These are phyloP conservation scores for Paragorgia papillata DNA, from an alignment of 92 coral and sea anemone species.

Conservation along the genomic window DNA sequence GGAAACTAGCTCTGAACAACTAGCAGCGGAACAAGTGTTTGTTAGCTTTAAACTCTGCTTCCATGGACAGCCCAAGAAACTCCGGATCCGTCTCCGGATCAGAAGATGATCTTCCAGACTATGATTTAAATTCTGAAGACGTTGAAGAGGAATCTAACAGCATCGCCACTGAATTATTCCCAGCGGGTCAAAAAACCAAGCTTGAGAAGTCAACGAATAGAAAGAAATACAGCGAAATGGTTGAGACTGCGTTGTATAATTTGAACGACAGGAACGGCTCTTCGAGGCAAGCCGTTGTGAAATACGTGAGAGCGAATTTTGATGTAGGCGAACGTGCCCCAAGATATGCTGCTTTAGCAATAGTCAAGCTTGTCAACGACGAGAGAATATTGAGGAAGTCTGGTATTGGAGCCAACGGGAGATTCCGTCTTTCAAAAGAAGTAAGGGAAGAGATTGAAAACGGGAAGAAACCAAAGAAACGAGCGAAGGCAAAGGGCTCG, in stretches of 20 bases:
- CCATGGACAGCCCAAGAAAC: slow-evolving; percentile 14
- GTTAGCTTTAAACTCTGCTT: no score
- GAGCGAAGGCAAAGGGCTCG: slow-evolving; percentile 33
- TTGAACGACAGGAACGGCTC: slow-evolving; percentile 85
- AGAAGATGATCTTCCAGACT: slow-evolving; percentile 7
- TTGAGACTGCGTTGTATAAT: slow-evolving; percentile 74
- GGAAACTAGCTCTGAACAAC: no score
- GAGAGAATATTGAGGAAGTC: slow-evolving; percentile 76
- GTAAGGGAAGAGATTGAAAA: slow-evolving; percentile 74
- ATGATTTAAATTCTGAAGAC: background rate
- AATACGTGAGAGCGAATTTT: slow-evolving; percentile 69
- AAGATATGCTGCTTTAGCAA: slow-evolving; percentile 64
- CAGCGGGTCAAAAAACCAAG: slow-evolving; percentile 6
- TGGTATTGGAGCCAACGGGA: slow-evolving; percentile 85
- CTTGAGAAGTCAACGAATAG: slow-evolving; percentile 6
- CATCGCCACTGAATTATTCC: slow-evolving; percentile 30
- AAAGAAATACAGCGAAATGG: slow-evolving; percentile 67
- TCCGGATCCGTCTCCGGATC: no score
- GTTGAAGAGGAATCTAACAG: slow-evolving; percentile 8
- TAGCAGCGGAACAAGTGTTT: no score
- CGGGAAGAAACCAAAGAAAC: slow-evolving; percentile 47
- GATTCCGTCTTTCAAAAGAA: slow-evolving; percentile 72
- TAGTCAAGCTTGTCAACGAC: slow-evolving; percentile 62
- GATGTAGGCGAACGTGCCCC: slow-evolving; percentile 71
- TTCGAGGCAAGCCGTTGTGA: slow-evolving; percentile 77